Conservation (phyloP, 35 echinoderm and acorn worm genomes). For the Heliocidaris erythrogramma region DNA sequence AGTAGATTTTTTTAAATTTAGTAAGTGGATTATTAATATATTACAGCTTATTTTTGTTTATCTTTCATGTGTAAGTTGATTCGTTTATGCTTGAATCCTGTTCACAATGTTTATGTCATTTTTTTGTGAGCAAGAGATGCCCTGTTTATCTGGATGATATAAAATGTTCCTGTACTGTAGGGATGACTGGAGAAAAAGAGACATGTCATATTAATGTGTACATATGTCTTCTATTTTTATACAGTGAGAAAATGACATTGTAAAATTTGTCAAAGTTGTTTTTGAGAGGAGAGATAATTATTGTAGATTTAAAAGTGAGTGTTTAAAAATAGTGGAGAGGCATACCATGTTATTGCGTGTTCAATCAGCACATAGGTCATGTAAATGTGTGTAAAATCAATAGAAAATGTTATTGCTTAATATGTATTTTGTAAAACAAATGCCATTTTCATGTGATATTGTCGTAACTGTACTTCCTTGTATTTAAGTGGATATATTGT, state of each 20-base stretch:
- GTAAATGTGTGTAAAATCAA: not conserved
- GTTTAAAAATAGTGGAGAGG: not conserved
- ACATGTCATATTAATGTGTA: not conserved
- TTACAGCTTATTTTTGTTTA: not conserved
- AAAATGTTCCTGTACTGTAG: not conserved
- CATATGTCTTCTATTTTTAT: conserved; percentile 19
- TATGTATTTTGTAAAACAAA: not conserved
- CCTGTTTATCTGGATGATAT: too few relatives aligned
- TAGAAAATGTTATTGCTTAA: not conserved
- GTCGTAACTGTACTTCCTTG: not conserved
- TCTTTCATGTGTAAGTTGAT: not conserved
- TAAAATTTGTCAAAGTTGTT: not conserved
- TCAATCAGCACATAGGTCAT: not conserved
- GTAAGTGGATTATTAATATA: not conserved
- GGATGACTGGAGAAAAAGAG: not conserved
- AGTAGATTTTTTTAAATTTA: too few relatives aligned
- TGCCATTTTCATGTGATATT: not conserved
- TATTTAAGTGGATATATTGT: not conserved
- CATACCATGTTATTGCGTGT: not conserved
- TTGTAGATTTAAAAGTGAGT: not conserved
- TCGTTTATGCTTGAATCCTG: not conserved
- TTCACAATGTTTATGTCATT: not conserved
- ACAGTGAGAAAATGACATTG: not conserved
- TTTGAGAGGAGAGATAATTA: not conserved
- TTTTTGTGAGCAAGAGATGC: not conserved